Evolutionary conservation across 2,797 vertebrate genomes (phyloP).

Genomic region (Xenops minutus): DNA sequence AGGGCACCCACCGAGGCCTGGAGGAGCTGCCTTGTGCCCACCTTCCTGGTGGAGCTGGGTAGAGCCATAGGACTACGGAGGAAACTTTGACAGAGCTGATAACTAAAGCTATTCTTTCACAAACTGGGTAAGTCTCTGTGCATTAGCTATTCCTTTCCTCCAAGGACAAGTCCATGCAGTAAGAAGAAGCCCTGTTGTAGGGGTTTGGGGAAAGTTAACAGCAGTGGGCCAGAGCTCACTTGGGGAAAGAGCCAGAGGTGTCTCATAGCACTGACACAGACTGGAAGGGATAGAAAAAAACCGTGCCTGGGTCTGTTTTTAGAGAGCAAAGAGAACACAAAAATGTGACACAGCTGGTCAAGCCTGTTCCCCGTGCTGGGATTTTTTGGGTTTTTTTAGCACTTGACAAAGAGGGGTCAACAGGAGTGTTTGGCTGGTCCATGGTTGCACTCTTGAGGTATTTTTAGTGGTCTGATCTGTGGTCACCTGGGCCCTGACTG

Average conservation of each 20-base stretch:
- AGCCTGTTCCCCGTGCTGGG: neutral
- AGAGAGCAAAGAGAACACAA: neutral
- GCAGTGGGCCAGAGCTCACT: neutral
- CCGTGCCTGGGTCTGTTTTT: neutral
- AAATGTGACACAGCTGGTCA: neutral
- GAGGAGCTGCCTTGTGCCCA: neutral
- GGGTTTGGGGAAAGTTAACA: neutral
- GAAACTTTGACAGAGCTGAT: neutral
- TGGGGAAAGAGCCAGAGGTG: neutral
- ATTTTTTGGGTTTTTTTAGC: neutral
- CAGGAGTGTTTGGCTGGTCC: neutral
- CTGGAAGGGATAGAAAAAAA: neutral
- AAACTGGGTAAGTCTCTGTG: too few relatives aligned
- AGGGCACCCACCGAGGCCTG: neutral
- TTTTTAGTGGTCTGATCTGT: neutral
- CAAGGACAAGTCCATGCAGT: neutral
- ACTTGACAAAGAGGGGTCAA: neutral
- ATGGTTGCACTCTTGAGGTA: neutral
- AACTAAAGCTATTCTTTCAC: neutral
- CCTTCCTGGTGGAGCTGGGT: rapidly evolving
- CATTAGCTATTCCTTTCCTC: neutral
- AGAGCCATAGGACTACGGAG: rapidly evolving
- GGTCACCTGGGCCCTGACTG: neutral
- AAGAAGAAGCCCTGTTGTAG: neutral
- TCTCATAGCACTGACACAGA: neutral